These are phyloP conservation scores for Zophobas morio DNA, from an alignment of 1,140 invertebrate species.

Conservation along the genomic window DNA sequence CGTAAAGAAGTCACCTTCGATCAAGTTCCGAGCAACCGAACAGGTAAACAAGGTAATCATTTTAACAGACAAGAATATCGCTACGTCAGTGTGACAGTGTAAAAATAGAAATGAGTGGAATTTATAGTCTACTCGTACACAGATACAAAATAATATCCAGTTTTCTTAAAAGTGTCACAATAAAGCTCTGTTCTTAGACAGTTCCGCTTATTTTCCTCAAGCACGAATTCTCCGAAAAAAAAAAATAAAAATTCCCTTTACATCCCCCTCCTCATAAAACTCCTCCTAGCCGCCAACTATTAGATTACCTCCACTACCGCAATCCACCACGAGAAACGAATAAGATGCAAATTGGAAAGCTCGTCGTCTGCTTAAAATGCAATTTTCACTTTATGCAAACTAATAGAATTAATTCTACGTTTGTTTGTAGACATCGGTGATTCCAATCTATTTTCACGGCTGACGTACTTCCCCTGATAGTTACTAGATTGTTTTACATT, in stretches of 20 bases:
- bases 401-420: conserved; percentile 29
- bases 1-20: too few species aligned
- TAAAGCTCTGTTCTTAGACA: too few species aligned
- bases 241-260: background rate
- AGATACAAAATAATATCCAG: too few species aligned
- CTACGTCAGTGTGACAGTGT: too few species aligned
- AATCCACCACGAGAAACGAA: conserved; percentile 5
- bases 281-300: background rate
- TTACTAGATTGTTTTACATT: conserved; percentile 28
- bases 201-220: too few species aligned
- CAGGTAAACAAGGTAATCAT: too few species aligned
- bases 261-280: background rate
- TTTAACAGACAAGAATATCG: too few species aligned
- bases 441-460: conserved; percentile 34
- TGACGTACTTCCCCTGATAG: conserved; percentile 32
- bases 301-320: background rate
- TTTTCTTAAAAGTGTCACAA: too few species aligned
- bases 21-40: too few species aligned
- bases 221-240: too few species aligned
- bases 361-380: conserved; percentile 28
- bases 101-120: too few species aligned
- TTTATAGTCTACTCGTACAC: too few species aligned
- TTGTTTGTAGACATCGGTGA: conserved; percentile 24
- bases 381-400: conserved; percentile 27
- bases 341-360: conserved; percentile 16